Evolutionary conservation across 2,888 invertebrate species (phyloP), one percentile per base, ranked within the genome.

Genomic region (Ochropleura plecta): DNA sequence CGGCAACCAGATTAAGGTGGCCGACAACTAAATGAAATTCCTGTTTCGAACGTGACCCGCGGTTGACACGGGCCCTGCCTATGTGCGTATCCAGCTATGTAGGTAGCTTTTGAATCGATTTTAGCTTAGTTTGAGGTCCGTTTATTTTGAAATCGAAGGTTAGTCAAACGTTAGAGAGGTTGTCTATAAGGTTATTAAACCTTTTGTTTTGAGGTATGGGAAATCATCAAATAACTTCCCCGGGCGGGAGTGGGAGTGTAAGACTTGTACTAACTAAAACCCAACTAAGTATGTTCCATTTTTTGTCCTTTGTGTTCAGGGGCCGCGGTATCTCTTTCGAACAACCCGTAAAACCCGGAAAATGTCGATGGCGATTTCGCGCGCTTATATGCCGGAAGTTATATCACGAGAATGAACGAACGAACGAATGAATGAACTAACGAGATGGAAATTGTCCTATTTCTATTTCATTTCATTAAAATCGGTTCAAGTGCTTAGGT

Each of bases 21-120:
- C 84, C 84, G 86, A 87, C 88, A 79, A 87, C 87, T 87, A 90
- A 92, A 93, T 93, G 89, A 91, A 92, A 92, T 92, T 93, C 92
- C 89, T 82, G 76, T 70, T 79, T 68, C 70, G 70, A 84, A 78
- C 84, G 81, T 84, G 84, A 81, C 87, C 82, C 83, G 78, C 77
- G 78, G 82, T 75, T 84, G 84, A 82, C 85, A 82, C 76, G 83
- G 74, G 70, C 80, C 67, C 65, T 53, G 72, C 60, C 85, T 75
- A 49, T 3, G 55, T 78, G 49, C 60, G 65, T 57, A 65, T 53
- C 85, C 75, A 53, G 6, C 53, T 76, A 62, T 20, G 51, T 44
- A n/a, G 10, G 51, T 65, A 76, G 55, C 71, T 76, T 73, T 70
- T 59, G 67, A 73, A 84, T 81, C 55, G 67, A 72, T 73, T 72